A percentile compares a stretch with the other conserved stretches of the same genome.
phyloP scores from a whole-genome alignment of 2,797 vertebrate species.

The Acanthurus leucopareius region DNA sequence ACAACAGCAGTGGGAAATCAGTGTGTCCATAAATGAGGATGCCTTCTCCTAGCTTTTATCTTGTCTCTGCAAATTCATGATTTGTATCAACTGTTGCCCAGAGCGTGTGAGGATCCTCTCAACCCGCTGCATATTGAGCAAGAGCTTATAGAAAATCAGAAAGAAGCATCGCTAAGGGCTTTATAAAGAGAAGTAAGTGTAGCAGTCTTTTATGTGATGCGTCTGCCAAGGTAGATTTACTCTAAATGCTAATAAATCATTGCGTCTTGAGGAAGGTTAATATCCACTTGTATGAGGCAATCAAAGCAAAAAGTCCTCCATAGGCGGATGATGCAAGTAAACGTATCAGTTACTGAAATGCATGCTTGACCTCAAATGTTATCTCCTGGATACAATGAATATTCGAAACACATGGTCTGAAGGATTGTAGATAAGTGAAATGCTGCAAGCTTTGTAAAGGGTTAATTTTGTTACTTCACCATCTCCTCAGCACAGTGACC shows the following conservation, averaged over 20 bases:
- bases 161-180: conserved; percentile 44
- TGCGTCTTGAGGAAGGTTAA: conserved; percentile 26
- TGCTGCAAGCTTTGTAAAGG: neutral
- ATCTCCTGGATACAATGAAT: neutral
- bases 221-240: conserved; percentile 33
- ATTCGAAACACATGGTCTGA: conserved; percentile 15
- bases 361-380: conserved; percentile 30
- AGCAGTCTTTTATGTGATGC: conserved; percentile 17
- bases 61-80: conserved; percentile 67
- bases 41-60: conserved; percentile 64
- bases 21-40: conserved; percentile 59
- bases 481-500: neutral
- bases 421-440: neutral
- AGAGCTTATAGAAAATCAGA: conserved; percentile 50
- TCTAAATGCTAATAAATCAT: conserved; percentile 41
- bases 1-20: conserved; percentile 46
- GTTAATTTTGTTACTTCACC: neutral
- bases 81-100: conserved; percentile 68
- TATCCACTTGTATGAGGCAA: conserved; percentile 26
- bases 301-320: conserved; percentile 28
- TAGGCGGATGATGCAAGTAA: conserved; percentile 39
- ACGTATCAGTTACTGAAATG: conserved; percentile 11
- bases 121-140: conserved; percentile 44
- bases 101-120: conserved; percentile 38
- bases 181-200: conserved; percentile 47